phyloP scores from a whole-genome alignment of 2,113 vertebrate species.

The Sander vitreus region DNA sequence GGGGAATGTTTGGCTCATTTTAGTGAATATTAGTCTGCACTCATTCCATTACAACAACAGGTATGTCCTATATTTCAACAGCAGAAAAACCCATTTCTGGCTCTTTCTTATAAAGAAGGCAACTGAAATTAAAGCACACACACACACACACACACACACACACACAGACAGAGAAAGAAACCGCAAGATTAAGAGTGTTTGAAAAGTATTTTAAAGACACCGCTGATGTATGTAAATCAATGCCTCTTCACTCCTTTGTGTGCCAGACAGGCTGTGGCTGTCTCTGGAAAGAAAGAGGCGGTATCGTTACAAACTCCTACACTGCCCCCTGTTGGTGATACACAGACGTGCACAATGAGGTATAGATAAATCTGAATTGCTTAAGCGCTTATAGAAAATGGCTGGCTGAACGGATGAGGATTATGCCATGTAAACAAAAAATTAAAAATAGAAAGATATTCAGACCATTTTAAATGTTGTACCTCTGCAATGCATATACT shows the following conservation, averaged over 20 bases:
- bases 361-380: constrained; percentile 15
- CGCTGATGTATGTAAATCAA: constrained; percentile 55
- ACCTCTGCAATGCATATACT: background rate
- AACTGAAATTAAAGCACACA: background rate
- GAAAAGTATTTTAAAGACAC: constrained; percentile 56
- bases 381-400: constrained; percentile 23
- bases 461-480: background rate
- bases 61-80: background rate
- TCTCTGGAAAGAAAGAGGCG: constrained; percentile 7
- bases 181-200: constrained; percentile 8
- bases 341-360: background rate
- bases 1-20: background rate
- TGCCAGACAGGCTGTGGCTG: constrained; percentile 37
- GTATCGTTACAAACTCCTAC: constrained; percentile 56
- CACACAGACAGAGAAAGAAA: background rate
- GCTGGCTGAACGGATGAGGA: background rate
- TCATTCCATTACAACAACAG: background rate
- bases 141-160: too few relatives aligned
- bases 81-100: background rate
- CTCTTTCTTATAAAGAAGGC: background rate
- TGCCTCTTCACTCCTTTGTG: constrained; percentile 50
- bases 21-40: background rate
- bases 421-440: background rate
- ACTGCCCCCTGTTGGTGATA: constrained; percentile 77
- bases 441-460: background rate